These are phyloP conservation scores for Neodiprion lecontei DNA, from an alignment of 1,140 invertebrate species.

Conservation along the genomic window DNA sequence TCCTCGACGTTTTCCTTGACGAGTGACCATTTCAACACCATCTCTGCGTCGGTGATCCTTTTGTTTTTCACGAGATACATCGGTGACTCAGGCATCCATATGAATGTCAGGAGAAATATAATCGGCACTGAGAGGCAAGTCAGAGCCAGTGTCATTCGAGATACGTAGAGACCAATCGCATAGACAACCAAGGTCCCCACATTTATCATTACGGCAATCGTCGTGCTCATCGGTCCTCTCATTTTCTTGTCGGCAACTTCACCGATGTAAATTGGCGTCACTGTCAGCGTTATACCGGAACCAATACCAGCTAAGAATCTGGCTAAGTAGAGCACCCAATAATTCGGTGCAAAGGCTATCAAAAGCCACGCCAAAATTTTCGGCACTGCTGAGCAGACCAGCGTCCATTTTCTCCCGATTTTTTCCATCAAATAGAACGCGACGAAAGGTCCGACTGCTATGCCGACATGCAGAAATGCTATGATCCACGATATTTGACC, in stretches of 20 bases:
- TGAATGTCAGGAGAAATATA: slow-evolving; percentile 57
- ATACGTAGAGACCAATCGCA: slow-evolving; percentile 56
- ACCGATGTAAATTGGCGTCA: slow-evolving; percentile 67
- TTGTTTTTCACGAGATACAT: slow-evolving; percentile 54
- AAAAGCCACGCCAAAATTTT: slow-evolving; percentile 66
- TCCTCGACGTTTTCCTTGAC: slow-evolving; percentile 63
- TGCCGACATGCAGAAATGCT: slow-evolving; percentile 55
- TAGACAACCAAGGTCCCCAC: slow-evolving; percentile 67
- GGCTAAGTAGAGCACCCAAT: slow-evolving; percentile 52
- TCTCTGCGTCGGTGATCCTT: slow-evolving; percentile 60
- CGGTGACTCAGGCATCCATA: slow-evolving; percentile 62
- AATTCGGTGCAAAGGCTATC: slow-evolving; percentile 54
- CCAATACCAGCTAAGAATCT: slow-evolving; percentile 61
- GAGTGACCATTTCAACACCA: slow-evolving; percentile 69
- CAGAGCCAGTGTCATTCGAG: slow-evolving; percentile 55
- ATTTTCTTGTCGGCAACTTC: slow-evolving; percentile 67
- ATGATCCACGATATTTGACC: slow-evolving; percentile 49
- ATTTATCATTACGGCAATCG: slow-evolving; percentile 66
- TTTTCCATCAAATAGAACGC: slow-evolving; percentile 65
- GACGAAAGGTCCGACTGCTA: slow-evolving; percentile 50
- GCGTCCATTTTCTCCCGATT: slow-evolving; percentile 64
- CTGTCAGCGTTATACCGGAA: slow-evolving; percentile 58
- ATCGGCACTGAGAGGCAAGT: slow-evolving; percentile 56
- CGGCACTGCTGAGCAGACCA: slow-evolving; percentile 61
- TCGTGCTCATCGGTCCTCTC: slow-evolving; percentile 66